Base-by-base conservation (phyloP, 2,797 vertebrate species). In the Phylloscopus collybita region DNA sequence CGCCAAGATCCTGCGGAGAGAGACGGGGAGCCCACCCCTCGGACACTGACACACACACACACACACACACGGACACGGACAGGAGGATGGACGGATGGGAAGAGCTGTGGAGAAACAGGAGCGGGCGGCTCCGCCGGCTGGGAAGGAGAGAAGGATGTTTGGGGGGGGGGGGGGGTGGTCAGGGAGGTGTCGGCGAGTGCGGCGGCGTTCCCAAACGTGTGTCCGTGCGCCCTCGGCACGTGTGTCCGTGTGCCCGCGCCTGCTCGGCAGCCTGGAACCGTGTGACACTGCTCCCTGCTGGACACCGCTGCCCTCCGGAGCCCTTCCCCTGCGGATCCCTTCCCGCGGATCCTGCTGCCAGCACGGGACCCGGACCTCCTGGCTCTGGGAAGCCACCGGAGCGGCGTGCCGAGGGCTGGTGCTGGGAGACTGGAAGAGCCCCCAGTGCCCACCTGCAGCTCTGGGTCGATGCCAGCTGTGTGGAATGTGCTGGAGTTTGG, bases 101-200 rank as follows among this genome's bases (percentile, higher is more conserved):
- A 91, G 82, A 92, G 90, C 94, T 96, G 94, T 4, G 62, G 79
- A 93, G 92, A 97, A 73, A 96, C 84, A 51, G 95, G 95, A 95
- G 76, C 26, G 4, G 90, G 54, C 7, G 34, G 53, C 95, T 96
- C 94, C 9, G 8, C 76, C 56, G 59, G 96, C 97, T 98, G 97
- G 96, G 86, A 67, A 91, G 95, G 93, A 97, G 86, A 97, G 84
- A 94, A 75, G 85, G 93, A 44, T n/a, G 90, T 5, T 34, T 34
- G 34, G 34, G 34, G 34, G 34, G 34, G 34, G 7, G 34, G 34
- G 34, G 34, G 34, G 34, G 34, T 34, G 70, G 60, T 93, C 60
- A 73, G 50, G 34, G 80, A 34, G 78, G 17, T 8, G 79, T 19
- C 5, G 1, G 72, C 0, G 22, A 59, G 74, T 0, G 7, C 2